Conservation (phyloP, 2,888 invertebrate species). For the Malthinus flaveolus region DNA sequence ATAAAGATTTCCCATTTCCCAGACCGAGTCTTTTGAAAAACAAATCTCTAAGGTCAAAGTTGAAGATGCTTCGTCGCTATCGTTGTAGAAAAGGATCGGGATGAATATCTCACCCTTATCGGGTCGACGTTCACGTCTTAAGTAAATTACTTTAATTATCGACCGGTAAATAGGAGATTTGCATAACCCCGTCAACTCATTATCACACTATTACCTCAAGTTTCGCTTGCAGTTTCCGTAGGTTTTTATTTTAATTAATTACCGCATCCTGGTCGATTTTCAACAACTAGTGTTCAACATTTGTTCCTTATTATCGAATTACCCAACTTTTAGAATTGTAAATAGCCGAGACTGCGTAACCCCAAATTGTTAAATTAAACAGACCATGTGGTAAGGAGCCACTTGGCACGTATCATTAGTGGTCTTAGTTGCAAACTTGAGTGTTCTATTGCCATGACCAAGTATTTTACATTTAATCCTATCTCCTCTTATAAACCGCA, state of each 20-base stretch:
- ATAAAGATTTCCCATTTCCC: constrained; percentile 21
- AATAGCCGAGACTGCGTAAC: constrained; percentile 26
- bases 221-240: constrained; percentile 26
- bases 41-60: constrained; percentile 30
- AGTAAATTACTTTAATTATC: constrained; percentile 34
- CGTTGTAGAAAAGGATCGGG: constrained; percentile 17
- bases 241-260: constrained; percentile 28
- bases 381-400: constrained; percentile 30
- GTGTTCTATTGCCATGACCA: constrained; percentile 40
- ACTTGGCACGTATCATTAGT: constrained; percentile 40
- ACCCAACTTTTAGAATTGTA: constrained; percentile 17
- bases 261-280: constrained; percentile 22
- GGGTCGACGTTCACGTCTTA: constrained; percentile 28
- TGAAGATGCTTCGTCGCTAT: constrained; percentile 27
- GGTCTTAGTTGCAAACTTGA: constrained; percentile 41
- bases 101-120: constrained; percentile 29
- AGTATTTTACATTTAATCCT: constrained; percentile 11
- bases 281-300: constrained; percentile 23
- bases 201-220: constrained; percentile 32
- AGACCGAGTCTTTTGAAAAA: constrained; percentile 22
- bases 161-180: constrained; percentile 31
- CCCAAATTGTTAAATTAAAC: constrained; percentile 33
- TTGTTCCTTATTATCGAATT: constrained; percentile 27
- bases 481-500: no score
- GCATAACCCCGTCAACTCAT: constrained; percentile 33